phyloP scores from a whole-genome alignment of 2,888 invertebrate genomes.

The Tipula confusa region DNA sequence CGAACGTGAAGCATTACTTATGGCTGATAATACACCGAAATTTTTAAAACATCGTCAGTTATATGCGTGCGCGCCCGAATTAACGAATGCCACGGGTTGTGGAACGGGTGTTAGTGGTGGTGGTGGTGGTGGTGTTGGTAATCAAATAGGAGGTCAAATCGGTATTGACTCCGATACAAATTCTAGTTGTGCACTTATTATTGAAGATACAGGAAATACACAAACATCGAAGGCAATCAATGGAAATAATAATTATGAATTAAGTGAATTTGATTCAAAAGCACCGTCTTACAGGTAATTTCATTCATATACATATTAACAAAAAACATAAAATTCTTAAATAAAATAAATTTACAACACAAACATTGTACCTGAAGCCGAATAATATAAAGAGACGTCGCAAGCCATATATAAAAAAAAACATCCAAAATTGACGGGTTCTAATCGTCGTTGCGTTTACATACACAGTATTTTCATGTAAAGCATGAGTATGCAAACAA shows the following conservation, averaged over 20 bases:
- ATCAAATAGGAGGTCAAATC: conserved; percentile 42
- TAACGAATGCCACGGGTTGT: background rate
- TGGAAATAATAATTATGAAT: conserved; percentile 75
- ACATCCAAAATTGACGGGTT: too few relatives aligned
- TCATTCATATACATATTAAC: background rate
- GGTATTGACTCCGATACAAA: conserved; percentile 59
- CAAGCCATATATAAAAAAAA: too few relatives aligned
- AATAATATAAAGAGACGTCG: too few relatives aligned
- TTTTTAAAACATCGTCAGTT: conserved; percentile 37
- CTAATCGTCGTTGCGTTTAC: too few relatives aligned
- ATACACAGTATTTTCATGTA: too few relatives aligned
- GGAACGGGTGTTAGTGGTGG: background rate
- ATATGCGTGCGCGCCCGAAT: conserved; percentile 36
- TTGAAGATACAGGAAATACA: conserved; percentile 44
- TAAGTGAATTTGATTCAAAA: conserved; percentile 61
- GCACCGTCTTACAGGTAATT: conserved; percentile 39
- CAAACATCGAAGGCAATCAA: conserved; percentile 59
- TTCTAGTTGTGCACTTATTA: conserved; percentile 55
- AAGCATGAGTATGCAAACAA: too few relatives aligned
- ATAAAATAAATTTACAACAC: background rate
- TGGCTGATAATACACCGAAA: conserved; percentile 37
- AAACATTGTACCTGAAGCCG: background rate
- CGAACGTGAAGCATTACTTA: conserved; percentile 38
- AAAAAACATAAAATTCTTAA: background rate
- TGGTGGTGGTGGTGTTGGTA: background rate